These are phyloP conservation scores for Listronotus bonariensis DNA, from an alignment of 1,140 invertebrate species.

Conservation along the genomic window DNA sequence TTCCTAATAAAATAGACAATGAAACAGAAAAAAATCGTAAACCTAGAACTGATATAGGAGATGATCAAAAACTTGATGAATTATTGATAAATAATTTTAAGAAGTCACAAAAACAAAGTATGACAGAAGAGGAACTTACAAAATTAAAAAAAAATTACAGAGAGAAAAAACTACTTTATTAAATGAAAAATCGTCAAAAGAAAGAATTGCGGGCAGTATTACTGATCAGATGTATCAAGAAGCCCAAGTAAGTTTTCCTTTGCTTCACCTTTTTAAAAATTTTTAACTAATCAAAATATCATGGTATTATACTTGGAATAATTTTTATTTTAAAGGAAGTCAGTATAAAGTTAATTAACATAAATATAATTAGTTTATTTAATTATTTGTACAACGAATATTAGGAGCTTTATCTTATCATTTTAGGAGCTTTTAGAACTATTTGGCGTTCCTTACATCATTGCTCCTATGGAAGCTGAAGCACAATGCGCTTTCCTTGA, in stretches of 20 bases:
- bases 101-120: slow-evolving; percentile 34
- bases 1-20: slow-evolving; percentile 8
- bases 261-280: neutral
- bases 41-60: slow-evolving; percentile 4
- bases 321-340: no score
- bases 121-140: slow-evolving; percentile 56
- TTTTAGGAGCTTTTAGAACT: slow-evolving; percentile 79
- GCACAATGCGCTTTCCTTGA: slow-evolving; percentile 97
- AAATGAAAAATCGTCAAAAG: slow-evolving; percentile 71
- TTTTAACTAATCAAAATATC: no score
- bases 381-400: neutral
- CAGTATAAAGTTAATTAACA: no score
- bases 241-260: slow-evolving; percentile 68
- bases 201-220: slow-evolving; percentile 80
- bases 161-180: slow-evolving; percentile 67
- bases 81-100: slow-evolving; percentile 4
- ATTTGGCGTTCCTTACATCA: slow-evolving; percentile 94
- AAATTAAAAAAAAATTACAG: slow-evolving; percentile 62
- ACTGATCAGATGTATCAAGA: slow-evolving; percentile 89
- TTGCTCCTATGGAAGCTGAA: slow-evolving; percentile 97
- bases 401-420: neutral
- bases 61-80: slow-evolving; percentile 19
- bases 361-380: neutral
- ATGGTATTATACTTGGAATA: no score
- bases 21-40: slow-evolving; percentile 1